A percentile compares a stretch with the other conserved stretches of the same genome.
Evolutionary conservation across 2,888 invertebrate species (phyloP).

Genomic region (Ectemnius continuus): DNA sequence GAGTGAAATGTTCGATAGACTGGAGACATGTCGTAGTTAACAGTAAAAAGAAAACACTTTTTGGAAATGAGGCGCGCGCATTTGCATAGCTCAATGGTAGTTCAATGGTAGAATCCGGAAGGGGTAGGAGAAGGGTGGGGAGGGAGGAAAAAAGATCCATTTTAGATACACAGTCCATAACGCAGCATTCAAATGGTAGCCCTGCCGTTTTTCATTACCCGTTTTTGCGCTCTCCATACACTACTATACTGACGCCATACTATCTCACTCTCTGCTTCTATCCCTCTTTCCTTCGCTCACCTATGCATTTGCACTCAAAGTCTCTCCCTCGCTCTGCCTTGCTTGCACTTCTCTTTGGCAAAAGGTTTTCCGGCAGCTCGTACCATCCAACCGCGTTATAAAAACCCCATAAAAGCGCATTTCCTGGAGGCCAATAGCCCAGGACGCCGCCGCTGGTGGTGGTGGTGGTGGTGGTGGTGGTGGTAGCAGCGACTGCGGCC

Average conservation of each 20-base stretch:
- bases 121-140: no score
- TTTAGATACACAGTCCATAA: conserved; percentile 57
- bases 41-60: not conserved
- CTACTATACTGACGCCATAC: no score
- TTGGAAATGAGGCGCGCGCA: conserved; percentile 22
- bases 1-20: no score
- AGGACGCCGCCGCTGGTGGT: conserved; percentile 43
- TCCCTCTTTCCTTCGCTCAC: not conserved
- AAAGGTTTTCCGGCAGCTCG: conserved; percentile 47
- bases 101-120: conserved; percentile 33
- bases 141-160: conserved; percentile 35
- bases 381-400: conserved; percentile 56
- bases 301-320: no score
- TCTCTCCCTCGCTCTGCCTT: no score
- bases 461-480: conserved; percentile 56
- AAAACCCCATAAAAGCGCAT: conserved; percentile 65
- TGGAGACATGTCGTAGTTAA: no score
- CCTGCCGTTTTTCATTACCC: conserved; percentile 53
- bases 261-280: no score
- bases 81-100: conserved; percentile 42
- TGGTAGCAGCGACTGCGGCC: conserved; percentile 33
- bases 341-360: conserved; percentile 6
- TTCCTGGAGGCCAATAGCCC: conserved; percentile 47
- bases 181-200: conserved; percentile 48
- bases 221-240: conserved; percentile 38